A percentile compares a stretch with the other conserved stretches of the same genome.
These are phyloP conservation scores for Spisula subtruncata DNA, from an alignment of 2,888 invertebrate species.

Conservation along the genomic window DNA sequence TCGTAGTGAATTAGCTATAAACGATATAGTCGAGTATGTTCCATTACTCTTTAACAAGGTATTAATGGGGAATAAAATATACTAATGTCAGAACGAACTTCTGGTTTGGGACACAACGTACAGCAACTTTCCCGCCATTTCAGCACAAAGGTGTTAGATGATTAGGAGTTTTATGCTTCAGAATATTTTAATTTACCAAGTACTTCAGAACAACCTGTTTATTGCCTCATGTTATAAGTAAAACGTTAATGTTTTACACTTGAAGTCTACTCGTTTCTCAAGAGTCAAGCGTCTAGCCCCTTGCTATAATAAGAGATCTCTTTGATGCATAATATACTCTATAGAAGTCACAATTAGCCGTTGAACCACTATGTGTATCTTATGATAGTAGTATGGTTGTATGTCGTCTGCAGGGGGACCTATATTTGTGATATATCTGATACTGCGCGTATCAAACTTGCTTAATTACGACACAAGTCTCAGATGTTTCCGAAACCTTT, in stretches of 20 bases:
- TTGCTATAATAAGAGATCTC: conserved; percentile 47
- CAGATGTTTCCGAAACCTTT: conserved; percentile 67
- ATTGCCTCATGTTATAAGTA: conserved; percentile 46
- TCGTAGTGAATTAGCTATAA: conserved; percentile 2
- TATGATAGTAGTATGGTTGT: conserved; percentile 54
- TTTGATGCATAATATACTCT: conserved; percentile 65
- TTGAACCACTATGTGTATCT: conserved; percentile 58
- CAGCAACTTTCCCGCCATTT: conserved; percentile 43
- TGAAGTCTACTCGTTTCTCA: conserved; percentile 58
- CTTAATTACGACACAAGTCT: conserved; percentile 65
- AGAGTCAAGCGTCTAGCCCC: conserved; percentile 55
- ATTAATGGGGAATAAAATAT: not conserved
- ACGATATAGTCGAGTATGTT: not conserved
- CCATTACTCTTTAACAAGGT: conserved; percentile 12
- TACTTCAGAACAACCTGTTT: conserved; percentile 58
- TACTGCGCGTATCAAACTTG: conserved; percentile 59
- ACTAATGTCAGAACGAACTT: not conserved
- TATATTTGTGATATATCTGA: conserved; percentile 70
- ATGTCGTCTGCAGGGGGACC: conserved; percentile 56
- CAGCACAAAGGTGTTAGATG: conserved; percentile 45
- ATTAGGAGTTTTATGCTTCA: conserved; percentile 33
- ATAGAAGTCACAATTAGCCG: conserved; percentile 56
- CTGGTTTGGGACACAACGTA: not conserved
- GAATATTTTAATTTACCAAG: conserved; percentile 43
- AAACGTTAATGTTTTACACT: conserved; percentile 58